Conservation (phyloP, 2,797 vertebrate genomes). For the Xiphorhynchus erythropygius region DNA sequence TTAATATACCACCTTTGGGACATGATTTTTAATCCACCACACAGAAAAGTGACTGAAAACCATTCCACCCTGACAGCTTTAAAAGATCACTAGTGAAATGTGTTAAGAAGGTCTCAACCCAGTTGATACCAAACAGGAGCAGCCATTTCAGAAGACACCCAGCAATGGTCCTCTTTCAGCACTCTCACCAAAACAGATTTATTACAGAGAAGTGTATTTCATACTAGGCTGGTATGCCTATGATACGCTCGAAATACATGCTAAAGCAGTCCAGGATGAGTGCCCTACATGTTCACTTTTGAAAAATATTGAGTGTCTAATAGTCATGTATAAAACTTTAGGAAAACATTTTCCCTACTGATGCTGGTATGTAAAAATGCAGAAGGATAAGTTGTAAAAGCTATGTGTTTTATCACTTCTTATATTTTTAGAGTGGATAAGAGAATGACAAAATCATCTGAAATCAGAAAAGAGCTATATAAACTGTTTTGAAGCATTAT, state of each 20-base stretch:
- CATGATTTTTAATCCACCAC: constrained; percentile 69
- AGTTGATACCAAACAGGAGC: neutral
- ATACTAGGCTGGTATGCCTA: neutral
- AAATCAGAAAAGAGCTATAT: neutral
- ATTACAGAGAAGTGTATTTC: neutral
- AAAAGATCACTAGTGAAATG: constrained; percentile 69
- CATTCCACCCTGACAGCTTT: constrained; percentile 72
- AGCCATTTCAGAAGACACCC: neutral
- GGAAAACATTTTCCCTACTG: neutral
- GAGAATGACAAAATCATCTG: neutral
- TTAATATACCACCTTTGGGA: constrained; percentile 70
- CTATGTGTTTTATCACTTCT: neutral
- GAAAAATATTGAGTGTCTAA: neutral
- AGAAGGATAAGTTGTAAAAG: neutral
- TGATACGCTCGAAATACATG: neutral
- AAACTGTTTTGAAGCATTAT: neutral
- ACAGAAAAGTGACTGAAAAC: constrained; percentile 73
- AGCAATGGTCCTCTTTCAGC: neutral
- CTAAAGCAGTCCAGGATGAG: neutral
- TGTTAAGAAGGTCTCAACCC: constrained; percentile 59
- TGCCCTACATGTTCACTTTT: neutral
- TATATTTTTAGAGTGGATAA: neutral
- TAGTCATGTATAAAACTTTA: neutral
- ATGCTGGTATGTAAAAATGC: neutral
- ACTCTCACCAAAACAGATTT: neutral